These are phyloP conservation scores for Eilema griseolum DNA, from an alignment of 2,888 invertebrate genomes.

Conservation along the genomic window DNA sequence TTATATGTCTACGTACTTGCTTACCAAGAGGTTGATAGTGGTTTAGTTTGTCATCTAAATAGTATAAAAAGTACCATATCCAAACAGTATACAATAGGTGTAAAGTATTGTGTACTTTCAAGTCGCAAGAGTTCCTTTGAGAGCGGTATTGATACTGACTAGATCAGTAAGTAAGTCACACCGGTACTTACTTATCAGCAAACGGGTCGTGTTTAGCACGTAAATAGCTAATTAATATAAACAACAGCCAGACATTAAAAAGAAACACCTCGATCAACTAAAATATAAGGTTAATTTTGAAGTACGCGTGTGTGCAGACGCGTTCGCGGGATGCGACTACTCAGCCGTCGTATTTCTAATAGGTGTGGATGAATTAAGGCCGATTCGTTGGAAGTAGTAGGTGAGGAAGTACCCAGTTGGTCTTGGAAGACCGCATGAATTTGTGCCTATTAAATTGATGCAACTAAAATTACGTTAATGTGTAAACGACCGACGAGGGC, in stretches of 20 bases:
- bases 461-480: slow-evolving; percentile 53
- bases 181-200: too few species aligned
- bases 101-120: too few species aligned
- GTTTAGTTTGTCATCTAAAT: too few species aligned
- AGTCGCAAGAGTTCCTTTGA: too few species aligned
- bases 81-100: too few species aligned
- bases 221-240: not conserved
- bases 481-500: slow-evolving; percentile 51
- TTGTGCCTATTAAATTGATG: slow-evolving; percentile 34
- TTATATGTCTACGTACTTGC: too few species aligned
- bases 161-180: too few species aligned
- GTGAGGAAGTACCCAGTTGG: not conserved
- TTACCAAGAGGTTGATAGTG: too few species aligned
- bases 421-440: not conserved
- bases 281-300: slow-evolving; percentile 7
- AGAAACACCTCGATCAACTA: not conserved
- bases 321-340: slow-evolving; percentile 50
- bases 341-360: slow-evolving; percentile 53
- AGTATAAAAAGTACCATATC: too few species aligned
- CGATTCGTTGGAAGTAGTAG: not conserved
- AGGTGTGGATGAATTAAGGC: not conserved
- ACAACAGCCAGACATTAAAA: not conserved
- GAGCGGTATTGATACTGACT: too few species aligned
- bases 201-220: not conserved
- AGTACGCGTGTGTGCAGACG: slow-evolving; percentile 45